Percentiles rank a stretch among this genome's conserved stretches.
Conservation (phyloP, 2,113 vertebrate species). For the Nicator chloris region DNA sequence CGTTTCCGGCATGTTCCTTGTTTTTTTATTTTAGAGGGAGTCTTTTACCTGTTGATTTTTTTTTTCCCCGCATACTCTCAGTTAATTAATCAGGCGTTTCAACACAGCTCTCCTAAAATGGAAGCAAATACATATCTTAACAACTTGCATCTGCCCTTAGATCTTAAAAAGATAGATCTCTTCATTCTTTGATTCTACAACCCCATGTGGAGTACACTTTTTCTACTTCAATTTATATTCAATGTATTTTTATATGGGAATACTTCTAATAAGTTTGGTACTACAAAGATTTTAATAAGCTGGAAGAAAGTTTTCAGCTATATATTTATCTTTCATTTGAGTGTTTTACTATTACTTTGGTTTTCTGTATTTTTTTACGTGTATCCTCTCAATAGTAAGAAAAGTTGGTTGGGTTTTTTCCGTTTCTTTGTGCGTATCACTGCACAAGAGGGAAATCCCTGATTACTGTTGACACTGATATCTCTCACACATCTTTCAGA, state of each 20-base stretch:
- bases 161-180: neutral
- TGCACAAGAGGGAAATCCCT: neutral
- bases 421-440: neutral
- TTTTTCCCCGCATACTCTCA: neutral
- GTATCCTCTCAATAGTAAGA: neutral
- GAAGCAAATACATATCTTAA: neutral
- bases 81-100: neutral
- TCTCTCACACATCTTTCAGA: neutral
- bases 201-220: neutral
- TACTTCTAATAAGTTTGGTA: neutral
- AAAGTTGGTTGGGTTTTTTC: neutral
- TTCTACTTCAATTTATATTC: neutral
- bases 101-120: neutral
- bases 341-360: neutral
- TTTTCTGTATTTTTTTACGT: neutral
- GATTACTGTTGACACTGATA: neutral
- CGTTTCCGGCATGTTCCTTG: neutral
- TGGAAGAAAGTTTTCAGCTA: neutral
- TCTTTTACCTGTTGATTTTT: neutral
- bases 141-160: neutral
- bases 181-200: neutral
- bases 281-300: neutral
- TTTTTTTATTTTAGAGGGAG: neutral
- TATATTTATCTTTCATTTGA: neutral
- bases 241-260: neutral